Conservation (phyloP, 2,888 invertebrate species). For the Plebejus argus region DNA sequence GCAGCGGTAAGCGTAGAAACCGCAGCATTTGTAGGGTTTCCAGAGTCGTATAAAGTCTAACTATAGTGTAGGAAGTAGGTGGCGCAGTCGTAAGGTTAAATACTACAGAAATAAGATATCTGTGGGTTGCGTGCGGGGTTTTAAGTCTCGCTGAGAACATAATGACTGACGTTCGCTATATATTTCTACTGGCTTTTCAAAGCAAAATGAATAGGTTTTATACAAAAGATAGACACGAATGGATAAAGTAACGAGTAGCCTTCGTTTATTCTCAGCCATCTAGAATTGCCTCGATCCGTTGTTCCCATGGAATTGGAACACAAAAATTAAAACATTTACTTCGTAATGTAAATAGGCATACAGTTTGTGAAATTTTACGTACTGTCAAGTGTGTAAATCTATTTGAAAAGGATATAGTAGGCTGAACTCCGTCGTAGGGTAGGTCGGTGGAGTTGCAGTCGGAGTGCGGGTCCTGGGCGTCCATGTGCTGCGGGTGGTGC, state of each 20-base stretch:
- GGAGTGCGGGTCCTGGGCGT: slow-evolving; percentile 91
- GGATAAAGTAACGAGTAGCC: slow-evolving; percentile 20
- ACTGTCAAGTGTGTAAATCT: slow-evolving; percentile 44
- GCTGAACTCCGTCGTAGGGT: slow-evolving; percentile 95
- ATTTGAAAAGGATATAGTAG: slow-evolving; percentile 97
- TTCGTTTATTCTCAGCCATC: slow-evolving; percentile 19
- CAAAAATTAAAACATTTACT: neutral
- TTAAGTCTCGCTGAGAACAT: slow-evolving; percentile 39
- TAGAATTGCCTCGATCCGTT: neutral
- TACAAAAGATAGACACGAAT: slow-evolving; percentile 26
- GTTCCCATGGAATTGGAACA: neutral
- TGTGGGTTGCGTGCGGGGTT: slow-evolving; percentile 53
- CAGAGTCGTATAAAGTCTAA: slow-evolving; percentile 69
- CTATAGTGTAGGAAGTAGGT: slow-evolving; percentile 72
- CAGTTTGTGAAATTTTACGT: neutral
- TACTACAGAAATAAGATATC: slow-evolving; percentile 80
- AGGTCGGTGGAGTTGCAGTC: slow-evolving; percentile 96
- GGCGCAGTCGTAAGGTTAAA: slow-evolving; percentile 79
- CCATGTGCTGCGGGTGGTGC: slow-evolving; percentile 89
- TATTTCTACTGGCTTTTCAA: slow-evolving; percentile 24
- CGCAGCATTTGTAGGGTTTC: slow-evolving; percentile 75
- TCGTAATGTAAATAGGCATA: neutral
- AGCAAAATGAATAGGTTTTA: slow-evolving; percentile 34
- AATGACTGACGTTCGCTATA: slow-evolving; percentile 37
- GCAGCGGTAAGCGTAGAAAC: slow-evolving; percentile 67